phyloP scores from a whole-genome alignment of 2,113 vertebrate genomes.

The Mugil cephalus region DNA sequence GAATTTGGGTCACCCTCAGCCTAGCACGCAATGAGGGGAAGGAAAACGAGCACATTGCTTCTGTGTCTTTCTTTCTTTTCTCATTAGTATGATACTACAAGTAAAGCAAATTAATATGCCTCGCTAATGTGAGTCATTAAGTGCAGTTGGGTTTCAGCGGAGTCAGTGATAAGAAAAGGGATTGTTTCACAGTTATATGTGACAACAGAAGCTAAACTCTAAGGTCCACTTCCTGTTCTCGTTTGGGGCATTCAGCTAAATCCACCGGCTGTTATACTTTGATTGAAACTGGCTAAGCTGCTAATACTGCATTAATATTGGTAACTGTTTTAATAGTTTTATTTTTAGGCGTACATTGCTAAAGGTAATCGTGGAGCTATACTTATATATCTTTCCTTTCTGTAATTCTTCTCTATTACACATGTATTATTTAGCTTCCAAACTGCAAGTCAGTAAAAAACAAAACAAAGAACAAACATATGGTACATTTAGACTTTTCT shows the following conservation, averaged over 20 bases:
- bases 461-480: too few relatives aligned
- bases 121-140: not conserved
- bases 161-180: slow-evolving; percentile 7
- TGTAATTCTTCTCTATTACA: not conserved
- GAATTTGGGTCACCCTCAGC: slow-evolving; percentile 75
- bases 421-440: not conserved
- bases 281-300: too few relatives aligned
- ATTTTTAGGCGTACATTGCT: too few relatives aligned
- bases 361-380: too few relatives aligned
- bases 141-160: slow-evolving; percentile 5
- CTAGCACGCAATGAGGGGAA: slow-evolving; percentile 29
- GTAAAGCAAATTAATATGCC: slow-evolving; percentile 16
- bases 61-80: slow-evolving; percentile 18
- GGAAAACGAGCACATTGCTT: slow-evolving; percentile 31
- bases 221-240: slow-evolving; percentile 18
- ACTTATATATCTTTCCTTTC: not conserved
- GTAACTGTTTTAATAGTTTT: too few relatives aligned
- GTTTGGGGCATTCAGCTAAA: not conserved
- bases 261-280: too few relatives aligned
- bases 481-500: not conserved
- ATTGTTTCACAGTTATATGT: not conserved
- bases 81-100: slow-evolving; percentile 16
- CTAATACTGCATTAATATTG: too few relatives aligned
- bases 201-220: not conserved
- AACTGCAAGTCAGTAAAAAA: not conserved